Conservation (phyloP, 2,888 invertebrate species). For the Cheilosia soror region DNA sequence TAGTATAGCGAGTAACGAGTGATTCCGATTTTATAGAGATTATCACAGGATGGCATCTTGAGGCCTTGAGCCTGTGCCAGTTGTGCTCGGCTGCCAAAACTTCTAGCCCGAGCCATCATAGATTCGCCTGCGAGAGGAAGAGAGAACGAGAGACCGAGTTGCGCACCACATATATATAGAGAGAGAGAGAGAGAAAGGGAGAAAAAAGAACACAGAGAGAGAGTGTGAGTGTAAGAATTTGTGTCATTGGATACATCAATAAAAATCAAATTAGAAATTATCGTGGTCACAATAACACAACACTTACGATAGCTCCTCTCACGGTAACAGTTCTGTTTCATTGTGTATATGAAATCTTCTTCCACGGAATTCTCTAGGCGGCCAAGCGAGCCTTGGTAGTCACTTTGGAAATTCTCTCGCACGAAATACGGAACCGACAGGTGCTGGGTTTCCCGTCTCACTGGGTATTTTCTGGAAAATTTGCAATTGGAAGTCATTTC, state of each 20-base stretch:
- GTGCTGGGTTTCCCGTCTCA: constrained; percentile 89
- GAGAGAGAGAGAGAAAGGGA: constrained; percentile 41
- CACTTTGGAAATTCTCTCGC: constrained; percentile 92
- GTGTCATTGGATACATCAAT: constrained; percentile 73
- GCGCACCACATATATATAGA: not conserved
- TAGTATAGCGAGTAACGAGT: constrained; percentile 79
- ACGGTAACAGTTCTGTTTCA: constrained; percentile 95
- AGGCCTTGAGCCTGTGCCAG: constrained; percentile 92
- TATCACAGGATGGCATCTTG: constrained; percentile 92
- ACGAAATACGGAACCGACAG: constrained; percentile 96
- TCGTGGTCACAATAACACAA: constrained; percentile 72
- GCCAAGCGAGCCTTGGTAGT: constrained; percentile 94
- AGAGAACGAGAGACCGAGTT: constrained; percentile 6
- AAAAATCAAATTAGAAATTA: constrained; percentile 72
- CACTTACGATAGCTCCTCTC: constrained; percentile 92
- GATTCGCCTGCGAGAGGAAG: constrained; percentile 88
- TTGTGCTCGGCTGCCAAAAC: constrained; percentile 93
- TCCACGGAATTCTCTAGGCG: constrained; percentile 96
- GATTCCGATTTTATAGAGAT: constrained; percentile 85
- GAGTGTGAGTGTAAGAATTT: constrained; percentile 72
- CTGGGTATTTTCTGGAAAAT: constrained; percentile 85
- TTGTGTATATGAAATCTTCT: constrained; percentile 94
- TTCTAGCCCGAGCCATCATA: constrained; percentile 96
- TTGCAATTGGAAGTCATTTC: constrained; percentile 60
- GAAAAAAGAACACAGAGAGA: constrained; percentile 58